phyloP scores from a whole-genome alignment of 2,113 vertebrate genomes.

The Murina feae region DNA sequence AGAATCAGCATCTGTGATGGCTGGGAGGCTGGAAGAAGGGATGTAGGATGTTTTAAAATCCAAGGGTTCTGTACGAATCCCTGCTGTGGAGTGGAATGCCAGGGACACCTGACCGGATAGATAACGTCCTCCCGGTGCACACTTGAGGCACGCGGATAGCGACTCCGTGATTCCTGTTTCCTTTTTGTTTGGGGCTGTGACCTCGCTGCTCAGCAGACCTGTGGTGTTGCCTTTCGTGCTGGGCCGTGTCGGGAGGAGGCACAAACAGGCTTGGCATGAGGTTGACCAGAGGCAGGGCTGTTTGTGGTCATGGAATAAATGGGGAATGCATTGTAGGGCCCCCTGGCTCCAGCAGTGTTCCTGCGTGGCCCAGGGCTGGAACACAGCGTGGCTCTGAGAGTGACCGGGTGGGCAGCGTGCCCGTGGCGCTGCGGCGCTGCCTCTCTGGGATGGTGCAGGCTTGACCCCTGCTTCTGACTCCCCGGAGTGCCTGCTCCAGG shows the following conservation, averaged over 20 bases:
- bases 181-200: background rate
- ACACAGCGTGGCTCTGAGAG: fast-evolving
- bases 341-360: background rate
- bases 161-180: too few relatives aligned
- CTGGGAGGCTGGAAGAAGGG: background rate
- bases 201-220: background rate
- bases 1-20: background rate
- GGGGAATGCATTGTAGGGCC: fast-evolving
- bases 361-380: background rate
- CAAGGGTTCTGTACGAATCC: background rate
- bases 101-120: fast-evolving
- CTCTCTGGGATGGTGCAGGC: fast-evolving
- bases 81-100: fast-evolving
- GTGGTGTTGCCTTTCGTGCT: background rate
- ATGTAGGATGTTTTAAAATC: background rate
- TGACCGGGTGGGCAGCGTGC: fast-evolving
- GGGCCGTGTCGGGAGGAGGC: background rate
- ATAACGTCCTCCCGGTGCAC: background rate
- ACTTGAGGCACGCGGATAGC: background rate
- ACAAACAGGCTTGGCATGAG: background rate
- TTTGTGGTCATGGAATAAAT: fast-evolving
- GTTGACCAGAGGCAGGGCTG: fast-evolving
- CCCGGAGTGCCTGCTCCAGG: too few relatives aligned
- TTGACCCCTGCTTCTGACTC: fast-evolving
- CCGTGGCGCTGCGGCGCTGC: fast-evolving